A percentile compares a stretch with the other conserved stretches of the same genome.
phyloP scores from a whole-genome alignment of 2,888 invertebrate species.

The Allygus modestus region DNA sequence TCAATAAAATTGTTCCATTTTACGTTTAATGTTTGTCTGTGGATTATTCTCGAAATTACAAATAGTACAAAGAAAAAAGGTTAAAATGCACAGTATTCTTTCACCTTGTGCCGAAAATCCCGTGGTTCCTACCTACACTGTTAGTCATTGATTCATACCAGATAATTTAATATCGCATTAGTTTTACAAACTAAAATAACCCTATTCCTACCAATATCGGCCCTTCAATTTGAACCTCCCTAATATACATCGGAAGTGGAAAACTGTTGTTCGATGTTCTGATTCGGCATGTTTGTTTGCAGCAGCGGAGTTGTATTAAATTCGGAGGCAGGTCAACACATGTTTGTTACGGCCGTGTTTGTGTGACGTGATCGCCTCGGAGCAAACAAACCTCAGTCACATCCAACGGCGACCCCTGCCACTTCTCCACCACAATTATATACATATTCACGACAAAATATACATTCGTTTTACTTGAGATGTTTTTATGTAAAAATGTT shows the following conservation, averaged over 20 bases:
- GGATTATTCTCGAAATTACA: too few relatives aligned
- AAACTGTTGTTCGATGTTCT: neutral
- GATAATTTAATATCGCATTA: too few relatives aligned
- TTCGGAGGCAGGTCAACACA: slow-evolving; percentile 29
- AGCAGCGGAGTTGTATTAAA: slow-evolving; percentile 24
- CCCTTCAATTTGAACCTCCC: neutral
- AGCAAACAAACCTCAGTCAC: slow-evolving; percentile 49
- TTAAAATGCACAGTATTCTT: too few relatives aligned
- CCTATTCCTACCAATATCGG: too few relatives aligned
- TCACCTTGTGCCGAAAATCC: too few relatives aligned
- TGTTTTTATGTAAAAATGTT: too few relatives aligned
- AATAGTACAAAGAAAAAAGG: too few relatives aligned
- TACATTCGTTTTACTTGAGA: neutral
- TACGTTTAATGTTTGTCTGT: too few relatives aligned
- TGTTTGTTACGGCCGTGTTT: slow-evolving; percentile 24
- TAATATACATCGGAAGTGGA: neutral
- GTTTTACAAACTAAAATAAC: too few relatives aligned
- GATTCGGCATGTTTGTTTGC: slow-evolving; percentile 19
- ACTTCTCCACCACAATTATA: slow-evolving; percentile 2
- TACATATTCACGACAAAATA: neutral
- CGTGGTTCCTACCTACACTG: too few relatives aligned
- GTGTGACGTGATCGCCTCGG: slow-evolving; percentile 7
- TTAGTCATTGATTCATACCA: too few relatives aligned
- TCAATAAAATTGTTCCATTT: too few relatives aligned
- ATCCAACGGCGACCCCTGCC: neutral